Evolutionary conservation across 2,888 invertebrate species (phyloP).

Genomic region (Hypomecis atomaria): DNA sequence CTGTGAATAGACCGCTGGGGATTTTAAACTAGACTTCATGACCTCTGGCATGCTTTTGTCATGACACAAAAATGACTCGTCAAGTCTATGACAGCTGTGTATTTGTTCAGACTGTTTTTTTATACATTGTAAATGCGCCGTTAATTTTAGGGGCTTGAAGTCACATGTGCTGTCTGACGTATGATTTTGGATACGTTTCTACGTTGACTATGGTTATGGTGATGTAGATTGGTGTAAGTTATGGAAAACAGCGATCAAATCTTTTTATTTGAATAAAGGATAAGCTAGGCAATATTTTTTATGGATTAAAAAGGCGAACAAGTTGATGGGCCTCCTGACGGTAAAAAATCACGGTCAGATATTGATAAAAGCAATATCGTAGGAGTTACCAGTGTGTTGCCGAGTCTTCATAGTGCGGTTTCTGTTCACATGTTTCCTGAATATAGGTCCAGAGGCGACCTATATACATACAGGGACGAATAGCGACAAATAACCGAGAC

Average conservation of each 20-base stretch:
- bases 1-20: conserved; percentile 5
- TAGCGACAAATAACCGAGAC: too few species aligned
- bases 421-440: too few species aligned
- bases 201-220: conserved; percentile 36
- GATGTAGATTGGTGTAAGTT: conserved; percentile 18
- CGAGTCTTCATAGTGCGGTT: too few species aligned
- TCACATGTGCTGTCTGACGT: conserved; percentile 36
- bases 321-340: too few species aligned
- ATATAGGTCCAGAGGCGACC: too few species aligned
- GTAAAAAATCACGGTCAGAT: too few species aligned
- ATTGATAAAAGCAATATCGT: too few species aligned
- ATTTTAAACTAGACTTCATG: conserved; percentile 13
- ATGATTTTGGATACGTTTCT: conserved; percentile 14
- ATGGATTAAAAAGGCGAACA: too few species aligned
- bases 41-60: conserved; percentile 23
- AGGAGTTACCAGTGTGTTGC: too few species aligned
- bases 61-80: conserved; percentile 19
- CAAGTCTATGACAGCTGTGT: conserved; percentile 37
- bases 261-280: too few species aligned
- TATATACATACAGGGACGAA: too few species aligned
- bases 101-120: conserved; percentile 13
- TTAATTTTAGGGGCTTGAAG: conserved; percentile 36
- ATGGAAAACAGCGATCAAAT: conserved; percentile 9
- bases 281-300: too few species aligned
- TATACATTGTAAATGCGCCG: conserved; percentile 25